Percentiles rank a stretch among this genome's conserved stretches.
Evolutionary conservation across 2,797 vertebrate species (phyloP).

Genomic region (Megalops cyprinoides): DNA sequence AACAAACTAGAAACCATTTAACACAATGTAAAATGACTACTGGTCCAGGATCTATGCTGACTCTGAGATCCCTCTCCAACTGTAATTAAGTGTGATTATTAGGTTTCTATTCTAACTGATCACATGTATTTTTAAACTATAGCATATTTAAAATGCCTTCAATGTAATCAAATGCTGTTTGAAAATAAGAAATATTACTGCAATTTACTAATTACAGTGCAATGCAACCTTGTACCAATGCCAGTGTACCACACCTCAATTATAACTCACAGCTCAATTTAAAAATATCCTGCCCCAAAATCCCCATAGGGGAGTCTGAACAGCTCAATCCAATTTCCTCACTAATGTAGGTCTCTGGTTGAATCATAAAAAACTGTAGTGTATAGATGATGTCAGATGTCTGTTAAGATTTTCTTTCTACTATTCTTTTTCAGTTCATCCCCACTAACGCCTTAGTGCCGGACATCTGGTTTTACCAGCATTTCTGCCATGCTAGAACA

Average conservation of each 20-base stretch:
- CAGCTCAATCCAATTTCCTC: background rate
- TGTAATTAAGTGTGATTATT: background rate
- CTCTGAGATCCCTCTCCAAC: background rate
- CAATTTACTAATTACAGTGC: background rate
- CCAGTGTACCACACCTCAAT: background rate
- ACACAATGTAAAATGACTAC: background rate
- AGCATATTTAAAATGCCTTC: background rate
- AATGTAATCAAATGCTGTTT: background rate
- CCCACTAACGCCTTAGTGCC: background rate
- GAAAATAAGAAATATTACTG: background rate
- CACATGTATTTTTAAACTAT: background rate
- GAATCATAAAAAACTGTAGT: background rate
- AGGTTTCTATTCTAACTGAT: background rate
- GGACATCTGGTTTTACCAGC: background rate
- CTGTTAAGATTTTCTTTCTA: background rate
- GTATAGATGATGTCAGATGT: background rate
- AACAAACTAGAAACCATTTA: background rate
- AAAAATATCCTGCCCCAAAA: background rate
- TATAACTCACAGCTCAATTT: constrained; percentile 12
- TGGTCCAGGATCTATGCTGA: too few species aligned
- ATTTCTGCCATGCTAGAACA: background rate
- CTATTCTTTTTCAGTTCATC: background rate
- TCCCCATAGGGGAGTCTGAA: background rate
- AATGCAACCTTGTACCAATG: background rate
- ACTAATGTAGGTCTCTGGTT: background rate